Percentiles rank a stretch among this genome's conserved stretches.
These are phyloP conservation scores for Pelodytes ibericus DNA, from an alignment of 2,797 vertebrate species.

Conservation along the genomic window DNA sequence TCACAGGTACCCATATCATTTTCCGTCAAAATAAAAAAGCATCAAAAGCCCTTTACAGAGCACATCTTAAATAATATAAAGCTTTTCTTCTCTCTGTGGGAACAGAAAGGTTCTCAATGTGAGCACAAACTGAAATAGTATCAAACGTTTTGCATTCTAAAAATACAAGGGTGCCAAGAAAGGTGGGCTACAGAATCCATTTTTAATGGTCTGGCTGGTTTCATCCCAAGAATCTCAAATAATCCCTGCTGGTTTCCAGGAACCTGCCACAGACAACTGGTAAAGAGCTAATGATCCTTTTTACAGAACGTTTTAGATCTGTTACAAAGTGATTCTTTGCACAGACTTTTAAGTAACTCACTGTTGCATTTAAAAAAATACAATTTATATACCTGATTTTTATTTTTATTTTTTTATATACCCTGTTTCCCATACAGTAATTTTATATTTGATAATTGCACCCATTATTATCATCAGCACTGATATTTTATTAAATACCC, in stretches of 20 bases:
- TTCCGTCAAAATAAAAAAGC: conserved; percentile 10
- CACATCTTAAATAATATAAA: conserved; percentile 43
- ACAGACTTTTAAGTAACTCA: too few species aligned
- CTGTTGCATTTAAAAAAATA: too few species aligned
- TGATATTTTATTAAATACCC: too few species aligned
- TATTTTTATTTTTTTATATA: too few species aligned
- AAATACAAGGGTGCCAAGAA: conserved; percentile 39
- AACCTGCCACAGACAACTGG: background rate
- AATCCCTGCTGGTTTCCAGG: conserved; percentile 15
- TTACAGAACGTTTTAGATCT: background rate
- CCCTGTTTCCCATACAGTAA: too few species aligned
- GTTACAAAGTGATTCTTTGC: too few species aligned
- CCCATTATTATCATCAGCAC: too few species aligned
- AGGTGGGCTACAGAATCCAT: conserved; percentile 26
- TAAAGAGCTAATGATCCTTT: conserved; percentile 23
- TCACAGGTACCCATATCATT: conserved; percentile 24
- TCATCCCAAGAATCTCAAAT: conserved; percentile 23
- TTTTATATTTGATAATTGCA: too few species aligned
- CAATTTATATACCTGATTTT: too few species aligned
- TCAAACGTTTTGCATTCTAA: conserved; percentile 42
- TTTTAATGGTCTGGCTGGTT: conserved; percentile 29
- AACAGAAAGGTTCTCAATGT: conserved; percentile 31
- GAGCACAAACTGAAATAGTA: conserved; percentile 38
- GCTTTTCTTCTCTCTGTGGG: conserved; percentile 41
- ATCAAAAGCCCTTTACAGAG: conserved; percentile 31